These are phyloP conservation scores for Lithophane leautieri DNA, from an alignment of 2,888 invertebrate species.

Conservation along the genomic window DNA sequence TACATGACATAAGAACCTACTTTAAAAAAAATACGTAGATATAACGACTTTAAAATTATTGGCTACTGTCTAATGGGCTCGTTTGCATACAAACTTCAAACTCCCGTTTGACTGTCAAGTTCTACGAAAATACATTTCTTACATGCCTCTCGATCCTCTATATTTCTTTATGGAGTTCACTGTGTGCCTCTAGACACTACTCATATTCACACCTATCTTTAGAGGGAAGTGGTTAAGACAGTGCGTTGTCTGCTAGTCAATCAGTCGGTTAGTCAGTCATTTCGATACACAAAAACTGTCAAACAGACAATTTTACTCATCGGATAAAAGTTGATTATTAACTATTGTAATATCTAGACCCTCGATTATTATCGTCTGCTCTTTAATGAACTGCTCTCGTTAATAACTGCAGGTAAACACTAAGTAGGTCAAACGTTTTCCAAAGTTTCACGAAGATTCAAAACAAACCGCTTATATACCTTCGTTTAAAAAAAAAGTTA, in stretches of 20 bases:
- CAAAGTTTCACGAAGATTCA: conserved; percentile 13
- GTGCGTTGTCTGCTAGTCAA: background rate
- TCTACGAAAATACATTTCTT: background rate
- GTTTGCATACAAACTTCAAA: background rate
- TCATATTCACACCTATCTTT: background rate
- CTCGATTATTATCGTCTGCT: background rate
- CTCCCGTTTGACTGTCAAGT: no score
- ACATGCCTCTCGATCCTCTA: background rate
- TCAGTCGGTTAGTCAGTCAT: background rate
- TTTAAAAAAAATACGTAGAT: background rate
- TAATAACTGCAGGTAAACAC: conserved; percentile 13
- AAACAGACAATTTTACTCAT: background rate
- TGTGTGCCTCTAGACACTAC: background rate
- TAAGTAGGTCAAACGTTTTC: conserved; percentile 19
- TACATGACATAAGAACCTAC: background rate
- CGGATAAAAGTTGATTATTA: background rate
- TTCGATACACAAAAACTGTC: background rate
- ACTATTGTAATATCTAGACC: no score
- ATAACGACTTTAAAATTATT: background rate
- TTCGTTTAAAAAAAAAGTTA: conserved; percentile 8
- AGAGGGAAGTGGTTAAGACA: background rate
- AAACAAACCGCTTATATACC: conserved; percentile 3
- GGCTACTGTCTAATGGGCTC: background rate
- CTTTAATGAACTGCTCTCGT: conserved; percentile 21
- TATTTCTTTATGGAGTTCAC: no score